phyloP scores from a whole-genome alignment of 2,888 invertebrate species.

The Lasioglossum vierecki region DNA sequence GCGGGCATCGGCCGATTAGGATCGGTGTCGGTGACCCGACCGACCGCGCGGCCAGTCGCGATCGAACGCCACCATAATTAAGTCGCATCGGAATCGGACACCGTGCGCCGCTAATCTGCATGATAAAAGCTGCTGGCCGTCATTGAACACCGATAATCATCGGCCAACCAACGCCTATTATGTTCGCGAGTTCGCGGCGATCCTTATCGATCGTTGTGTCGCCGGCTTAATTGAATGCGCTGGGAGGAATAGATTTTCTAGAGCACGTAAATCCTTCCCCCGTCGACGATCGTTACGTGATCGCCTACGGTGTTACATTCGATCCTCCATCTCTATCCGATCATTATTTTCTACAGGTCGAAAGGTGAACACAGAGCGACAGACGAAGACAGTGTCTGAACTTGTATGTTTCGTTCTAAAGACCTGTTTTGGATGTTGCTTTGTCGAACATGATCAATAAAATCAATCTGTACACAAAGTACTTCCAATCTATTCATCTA shows the following conservation, averaged over 20 bases:
- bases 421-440: too few species aligned
- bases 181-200: conserved; percentile 52
- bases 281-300: not conserved
- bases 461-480: too few species aligned
- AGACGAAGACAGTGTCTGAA: too few species aligned
- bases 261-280: not conserved
- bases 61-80: conserved; percentile 58
- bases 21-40: conserved; percentile 66
- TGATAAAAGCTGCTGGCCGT: conserved; percentile 50
- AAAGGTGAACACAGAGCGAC: too few species aligned
- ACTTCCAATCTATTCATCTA: too few species aligned
- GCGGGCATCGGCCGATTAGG: conserved; percentile 21
- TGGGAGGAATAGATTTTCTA: not conserved
- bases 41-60: conserved; percentile 48
- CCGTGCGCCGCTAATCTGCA: conserved; percentile 54
- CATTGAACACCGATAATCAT: conserved; percentile 61
- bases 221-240: not conserved
- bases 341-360: not conserved
- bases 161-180: conserved; percentile 34
- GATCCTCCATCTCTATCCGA: not conserved
- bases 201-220: conserved; percentile 61
- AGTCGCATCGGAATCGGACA: conserved; percentile 49
- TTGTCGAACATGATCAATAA: too few species aligned
- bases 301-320: not conserved
- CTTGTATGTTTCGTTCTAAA: too few species aligned